Base-by-base conservation (phyloP, 2,113 vertebrate species). In the Dolichotis patagonum region DNA sequence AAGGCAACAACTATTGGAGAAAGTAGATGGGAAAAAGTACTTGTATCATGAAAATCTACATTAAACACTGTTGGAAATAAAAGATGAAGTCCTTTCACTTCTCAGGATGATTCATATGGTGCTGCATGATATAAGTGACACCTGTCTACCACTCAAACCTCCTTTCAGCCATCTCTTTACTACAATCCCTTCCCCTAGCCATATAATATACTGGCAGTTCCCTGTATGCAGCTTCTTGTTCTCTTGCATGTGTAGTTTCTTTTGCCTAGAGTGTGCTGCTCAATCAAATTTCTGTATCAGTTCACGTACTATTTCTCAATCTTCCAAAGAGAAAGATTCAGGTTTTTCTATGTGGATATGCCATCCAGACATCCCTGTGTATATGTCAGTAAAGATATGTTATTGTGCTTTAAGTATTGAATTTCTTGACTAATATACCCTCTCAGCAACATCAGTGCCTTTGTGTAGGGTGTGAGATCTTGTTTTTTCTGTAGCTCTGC, bases 401-500 rank as follows among this genome's bases (percentile, higher is more conserved):
- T 87, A 52, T 12, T 90, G 17, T 41, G 80, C 38, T 92, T 1
- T 28, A 60, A 49, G 90, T 58, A 3, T 13, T 54, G 9, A 54
- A 77, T 88, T 88, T 73, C 30, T 87, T 77, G n/a, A 88, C 38
- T 56, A 10, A 10, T 38, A 60, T 82, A 85, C 5, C 1, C 58
- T 49, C 19, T 96, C 46, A 85, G 46, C 1, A 71, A 22, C 58
- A 86, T 91, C 41, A 91, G 62, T 14, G 91, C 24, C 58, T 86
- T 84, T n/a, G 71, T 28, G 35, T 26, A 91, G 4, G 20, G 82
- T 41, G 19, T 89, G 20, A 22, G 13, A 87, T 92, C 35, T 71
- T 86, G 12, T 78, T 95, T 19, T 80, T 80, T 95, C 90, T 91
- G 3, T 88, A 71, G 63, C 43, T 95, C 38, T 24, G 52, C 17